Conservation (phyloP, 1,140 invertebrate genomes). For the Brachionus rotundiformis region DNA sequence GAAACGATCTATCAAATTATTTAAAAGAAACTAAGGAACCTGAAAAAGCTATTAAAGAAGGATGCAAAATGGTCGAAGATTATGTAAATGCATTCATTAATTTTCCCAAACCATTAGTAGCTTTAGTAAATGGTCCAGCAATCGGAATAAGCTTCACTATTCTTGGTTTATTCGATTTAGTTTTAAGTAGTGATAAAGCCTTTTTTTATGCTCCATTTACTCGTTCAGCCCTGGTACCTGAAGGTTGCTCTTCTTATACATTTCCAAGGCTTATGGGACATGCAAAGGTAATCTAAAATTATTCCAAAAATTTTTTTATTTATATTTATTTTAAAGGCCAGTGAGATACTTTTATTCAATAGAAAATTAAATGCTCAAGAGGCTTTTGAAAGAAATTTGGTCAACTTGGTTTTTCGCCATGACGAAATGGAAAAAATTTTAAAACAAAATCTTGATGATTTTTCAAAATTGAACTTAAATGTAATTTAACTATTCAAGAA, state of each 20-base stretch:
- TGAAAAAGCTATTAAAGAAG: conserved; percentile 12
- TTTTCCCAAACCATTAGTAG: conserved; percentile 84
- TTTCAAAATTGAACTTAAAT: conserved; percentile 54
- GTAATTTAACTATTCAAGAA: conserved; percentile 47
- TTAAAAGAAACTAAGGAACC: conserved; percentile 54
- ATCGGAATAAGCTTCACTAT: conserved; percentile 83
- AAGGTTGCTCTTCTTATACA: conserved; percentile 79
- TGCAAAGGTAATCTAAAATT: conserved; percentile 54
- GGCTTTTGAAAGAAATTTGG: conserved; percentile 73
- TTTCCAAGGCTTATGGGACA: conserved; percentile 68
- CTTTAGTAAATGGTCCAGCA: conserved; percentile 88
- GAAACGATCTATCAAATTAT: conserved; percentile 77
- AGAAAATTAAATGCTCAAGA: conserved; percentile 76
- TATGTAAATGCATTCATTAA: conserved; percentile 79
- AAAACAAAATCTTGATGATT: conserved; percentile 56
- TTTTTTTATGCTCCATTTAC: conserved; percentile 84
- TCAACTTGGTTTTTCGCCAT: conserved; percentile 72
- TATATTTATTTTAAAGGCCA: conserved; percentile 71
- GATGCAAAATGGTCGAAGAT: conserved; percentile 55
- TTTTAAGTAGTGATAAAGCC: conserved; percentile 75
- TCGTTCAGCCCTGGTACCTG: conserved; percentile 75
- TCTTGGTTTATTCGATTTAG: conserved; percentile 80
- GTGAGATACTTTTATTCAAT: conserved; percentile 78
- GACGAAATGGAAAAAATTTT: conserved; percentile 68
- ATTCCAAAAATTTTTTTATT: conserved; percentile 31